These are phyloP conservation scores for Scolopax rusticola DNA, from an alignment of 2,797 vertebrate species.

Conservation along the genomic window DNA sequence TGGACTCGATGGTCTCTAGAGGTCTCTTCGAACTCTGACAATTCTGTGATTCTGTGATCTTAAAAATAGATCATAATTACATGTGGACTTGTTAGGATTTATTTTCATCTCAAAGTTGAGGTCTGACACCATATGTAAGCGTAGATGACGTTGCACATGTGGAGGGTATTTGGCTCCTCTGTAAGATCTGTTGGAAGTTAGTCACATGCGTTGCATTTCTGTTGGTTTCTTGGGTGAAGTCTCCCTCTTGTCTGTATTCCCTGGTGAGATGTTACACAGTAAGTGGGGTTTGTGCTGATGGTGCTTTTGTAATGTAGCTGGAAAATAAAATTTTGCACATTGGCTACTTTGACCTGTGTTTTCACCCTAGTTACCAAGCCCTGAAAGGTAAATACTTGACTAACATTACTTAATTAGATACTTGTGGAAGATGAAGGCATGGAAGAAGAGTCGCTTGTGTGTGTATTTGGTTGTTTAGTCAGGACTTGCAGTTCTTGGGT, in stretches of 20 bases:
- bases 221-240: background rate
- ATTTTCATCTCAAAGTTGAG: background rate
- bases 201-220: background rate
- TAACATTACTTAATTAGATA: background rate
- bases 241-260: background rate
- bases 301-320: background rate
- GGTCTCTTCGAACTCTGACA: too few species aligned
- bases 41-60: background rate
- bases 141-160: background rate
- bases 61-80: background rate
- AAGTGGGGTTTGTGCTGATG: background rate
- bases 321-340: background rate
- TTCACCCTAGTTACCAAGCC: background rate
- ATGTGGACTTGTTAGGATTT: background rate
- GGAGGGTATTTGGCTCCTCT: slow-evolving; percentile 29
- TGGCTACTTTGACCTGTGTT: background rate
- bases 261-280: background rate
- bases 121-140: background rate
- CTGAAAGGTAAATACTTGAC: background rate
- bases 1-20: too few species aligned
- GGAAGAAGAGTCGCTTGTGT: background rate
- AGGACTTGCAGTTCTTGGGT: background rate
- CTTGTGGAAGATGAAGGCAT: background rate
- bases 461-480: slow-evolving; percentile 9
- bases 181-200: slow-evolving; percentile 38